Evolutionary conservation across 2,113 vertebrate genomes (phyloP), one percentile per base, ranked within the genome.

Genomic region (Fregata magnificens): DNA sequence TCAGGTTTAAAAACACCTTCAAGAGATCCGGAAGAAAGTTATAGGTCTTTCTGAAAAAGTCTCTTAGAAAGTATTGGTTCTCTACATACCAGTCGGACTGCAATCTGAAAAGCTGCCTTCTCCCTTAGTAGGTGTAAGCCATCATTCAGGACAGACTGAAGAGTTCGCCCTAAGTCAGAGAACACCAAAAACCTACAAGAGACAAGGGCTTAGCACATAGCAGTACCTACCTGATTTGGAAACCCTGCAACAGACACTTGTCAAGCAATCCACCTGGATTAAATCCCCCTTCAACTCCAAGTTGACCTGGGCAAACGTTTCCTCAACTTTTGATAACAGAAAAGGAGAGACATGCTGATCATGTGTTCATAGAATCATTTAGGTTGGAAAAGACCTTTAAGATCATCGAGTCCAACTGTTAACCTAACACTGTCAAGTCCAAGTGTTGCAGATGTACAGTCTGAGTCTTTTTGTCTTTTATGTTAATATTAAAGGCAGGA

Each of bases 111-210:
- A 82, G 99, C 98, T 10, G 95, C 96, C 93, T 97, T 98, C 96
- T 99, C 98, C 7, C 93, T 92, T 55, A 99, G 92, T 7, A 92
- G 36, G 10, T 92, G 78, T 8, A 97, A 94, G 66, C 65, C 86
- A 65, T 98, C 97, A 1, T 98, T 97, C 94, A 99, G 95, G 80
- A 98, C 55, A 0, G 98, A 98, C 93, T 99, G 99, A 8, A 99
- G 98, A 87, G 98, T 98, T 56, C 98, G 92, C 17, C 99, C 99
- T 95, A 99, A 98, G 91, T 96, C 93, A 80, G 98, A 98, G 88
- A 99, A 98, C 92, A 99, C 98, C 94, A 99, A 95, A 98, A 99
- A 99, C 98, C 99, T 99, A 65, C 24, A 96, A 94, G 59, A 96
- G 50, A 96, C 15, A 80, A 85, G 19, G 25, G 24, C 10, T 77